Percentiles rank a stretch among this genome's conserved stretches.
These are phyloP conservation scores for Solea solea DNA, from an alignment of 2,113 vertebrate genomes.

Conservation along the genomic window DNA sequence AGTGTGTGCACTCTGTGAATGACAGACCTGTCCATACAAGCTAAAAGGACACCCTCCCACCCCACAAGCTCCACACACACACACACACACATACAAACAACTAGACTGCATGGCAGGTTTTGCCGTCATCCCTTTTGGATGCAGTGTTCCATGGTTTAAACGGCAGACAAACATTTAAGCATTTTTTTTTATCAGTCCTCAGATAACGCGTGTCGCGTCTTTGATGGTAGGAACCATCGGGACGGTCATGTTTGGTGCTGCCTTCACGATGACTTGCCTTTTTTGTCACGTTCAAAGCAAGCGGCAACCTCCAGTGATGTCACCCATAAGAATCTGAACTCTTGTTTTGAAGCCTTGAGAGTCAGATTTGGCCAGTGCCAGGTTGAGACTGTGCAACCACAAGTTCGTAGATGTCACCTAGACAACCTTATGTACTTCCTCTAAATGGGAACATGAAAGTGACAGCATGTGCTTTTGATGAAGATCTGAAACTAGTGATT, in stretches of 20 bases:
- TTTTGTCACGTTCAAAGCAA: background rate
- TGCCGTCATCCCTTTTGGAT: conserved; percentile 51
- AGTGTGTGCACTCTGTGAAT: conserved; percentile 71
- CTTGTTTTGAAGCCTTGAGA: too few relatives aligned
- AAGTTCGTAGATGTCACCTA: too few relatives aligned
- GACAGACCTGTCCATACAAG: conserved; percentile 75
- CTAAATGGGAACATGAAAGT: too few relatives aligned
- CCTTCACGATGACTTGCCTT: too few relatives aligned
- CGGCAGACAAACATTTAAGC: conserved; percentile 24
- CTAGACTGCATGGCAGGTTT: conserved; percentile 35
- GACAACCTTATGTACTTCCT: too few relatives aligned
- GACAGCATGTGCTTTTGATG: too few relatives aligned
- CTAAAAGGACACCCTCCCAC: conserved; percentile 26
- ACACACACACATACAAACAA: conserved; percentile 46
- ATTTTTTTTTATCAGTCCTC: conserved; percentile 40
- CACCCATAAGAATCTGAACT: too few relatives aligned
- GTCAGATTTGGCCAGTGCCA: too few relatives aligned
- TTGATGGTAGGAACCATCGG: conserved; percentile 1
- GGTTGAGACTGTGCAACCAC: too few relatives aligned
- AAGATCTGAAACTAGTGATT: too few relatives aligned
- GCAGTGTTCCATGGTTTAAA: conserved; percentile 50
- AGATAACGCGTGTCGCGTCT: conserved; percentile 40
- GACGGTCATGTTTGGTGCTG: background rate
- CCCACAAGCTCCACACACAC: conserved; percentile 1
- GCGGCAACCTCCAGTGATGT: too few relatives aligned